Percentiles rank a stretch among this genome's conserved stretches.
Evolutionary conservation across 1,140 invertebrate species (phyloP).

Genomic region (honey bee (Apis mellifera)): Amel_HAv3.1 CM009931.2:18668501-18669000

Average conservation of each 20-base stretch:
- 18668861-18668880: constrained; percentile 31
- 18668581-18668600: no score
- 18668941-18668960: neutral
- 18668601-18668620: no score
- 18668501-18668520: no score
- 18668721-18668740: neutral
- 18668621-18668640: neutral
- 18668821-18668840: constrained; percentile 32
- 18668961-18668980: neutral
- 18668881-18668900: constrained; percentile 20
- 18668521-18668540: no score
- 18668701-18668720: neutral
- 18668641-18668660: neutral
- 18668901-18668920: neutral
- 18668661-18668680: no score
- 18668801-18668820: constrained; percentile 40
- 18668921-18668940: neutral
- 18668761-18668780: constrained; percentile 18
- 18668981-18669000: neutral
- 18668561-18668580: no score
- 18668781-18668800: neutral
- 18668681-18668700: neutral
- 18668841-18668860: constrained; percentile 23
- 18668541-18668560: no score
- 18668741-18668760: constrained; percentile 12